phyloP scores from a whole-genome alignment of 2,797 vertebrate species.

The Amniataba percoides region DNA sequence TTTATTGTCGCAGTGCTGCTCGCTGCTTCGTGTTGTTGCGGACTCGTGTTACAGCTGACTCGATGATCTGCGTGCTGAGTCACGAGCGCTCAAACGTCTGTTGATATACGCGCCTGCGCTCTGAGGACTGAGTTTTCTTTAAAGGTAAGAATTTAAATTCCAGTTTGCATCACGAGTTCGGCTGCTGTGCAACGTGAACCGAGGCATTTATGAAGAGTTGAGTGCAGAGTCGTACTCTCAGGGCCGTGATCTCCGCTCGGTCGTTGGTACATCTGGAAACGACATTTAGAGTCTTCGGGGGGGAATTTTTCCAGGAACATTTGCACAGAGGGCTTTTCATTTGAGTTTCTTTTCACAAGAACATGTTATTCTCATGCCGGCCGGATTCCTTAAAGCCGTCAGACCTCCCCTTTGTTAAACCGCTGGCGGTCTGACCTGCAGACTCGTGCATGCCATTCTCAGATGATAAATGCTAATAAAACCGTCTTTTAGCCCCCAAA shows the following conservation, averaged over 20 bases:
- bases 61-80: too few relatives aligned
- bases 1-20: too few relatives aligned
- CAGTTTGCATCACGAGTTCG: neutral
- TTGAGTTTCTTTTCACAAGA: constrained; percentile 37
- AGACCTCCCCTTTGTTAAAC: constrained; percentile 7
- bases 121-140: too few relatives aligned
- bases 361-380: constrained; percentile 28
- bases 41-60: too few relatives aligned
- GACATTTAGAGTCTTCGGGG: constrained; percentile 1
- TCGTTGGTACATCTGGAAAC: constrained; percentile 13
- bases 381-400: neutral
- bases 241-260: constrained; percentile 6
- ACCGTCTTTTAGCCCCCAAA: too few relatives aligned
- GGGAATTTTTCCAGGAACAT: neutral
- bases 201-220: neutral
- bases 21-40: too few relatives aligned
- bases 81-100: too few relatives aligned
- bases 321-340: constrained; percentile 67
- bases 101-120: too few relatives aligned
- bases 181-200: neutral
- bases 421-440: neutral
- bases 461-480: neutral
- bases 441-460: neutral
- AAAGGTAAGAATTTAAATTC: neutral
- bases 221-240: neutral